Conservation (phyloP, 2,797 vertebrate genomes). For the Sphaeramia orbicularis region DNA sequence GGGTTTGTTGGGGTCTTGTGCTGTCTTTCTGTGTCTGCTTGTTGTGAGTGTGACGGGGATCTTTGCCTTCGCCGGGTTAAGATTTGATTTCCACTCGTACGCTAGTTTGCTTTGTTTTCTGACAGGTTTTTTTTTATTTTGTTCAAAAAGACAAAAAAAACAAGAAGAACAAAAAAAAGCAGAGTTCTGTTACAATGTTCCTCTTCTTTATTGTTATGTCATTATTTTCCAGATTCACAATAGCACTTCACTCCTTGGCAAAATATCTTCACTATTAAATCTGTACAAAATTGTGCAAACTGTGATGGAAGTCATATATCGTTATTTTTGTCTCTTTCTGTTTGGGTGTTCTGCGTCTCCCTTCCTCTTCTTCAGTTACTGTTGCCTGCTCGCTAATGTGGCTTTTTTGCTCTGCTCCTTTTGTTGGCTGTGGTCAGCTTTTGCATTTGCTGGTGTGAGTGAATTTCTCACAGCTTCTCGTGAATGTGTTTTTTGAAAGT, state of each 20-base stretch:
- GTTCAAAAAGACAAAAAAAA: background rate
- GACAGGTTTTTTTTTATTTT: slow-evolving; percentile 1
- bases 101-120: slow-evolving; percentile 1
- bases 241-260: slow-evolving; percentile 39
- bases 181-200: slow-evolving; percentile 21
- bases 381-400: slow-evolving; percentile 56
- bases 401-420: slow-evolving; percentile 66
- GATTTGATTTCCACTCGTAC: slow-evolving; percentile 17
- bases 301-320: slow-evolving; percentile 38
- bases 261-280: slow-evolving; percentile 32
- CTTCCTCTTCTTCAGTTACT: slow-evolving; percentile 62
- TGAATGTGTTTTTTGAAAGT: slow-evolving; percentile 84
- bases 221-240: slow-evolving; percentile 26
- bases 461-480: slow-evolving; percentile 82
- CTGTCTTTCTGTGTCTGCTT: slow-evolving; percentile 58
- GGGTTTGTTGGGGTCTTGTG: slow-evolving; percentile 71
- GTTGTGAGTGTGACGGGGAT: too few species aligned
- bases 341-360: slow-evolving; percentile 47
- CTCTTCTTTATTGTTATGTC: slow-evolving; percentile 23
- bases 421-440: slow-evolving; percentile 79
- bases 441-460: slow-evolving; percentile 79
- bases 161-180: background rate
- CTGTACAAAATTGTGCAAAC: slow-evolving; percentile 33
- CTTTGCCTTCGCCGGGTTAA: background rate
- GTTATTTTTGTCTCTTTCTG: slow-evolving; percentile 55